Percentiles rank a stretch among this genome's conserved stretches.
Evolutionary conservation across 1,140 invertebrate species (phyloP).

Genomic region (Drosophila jambulina): DNA sequence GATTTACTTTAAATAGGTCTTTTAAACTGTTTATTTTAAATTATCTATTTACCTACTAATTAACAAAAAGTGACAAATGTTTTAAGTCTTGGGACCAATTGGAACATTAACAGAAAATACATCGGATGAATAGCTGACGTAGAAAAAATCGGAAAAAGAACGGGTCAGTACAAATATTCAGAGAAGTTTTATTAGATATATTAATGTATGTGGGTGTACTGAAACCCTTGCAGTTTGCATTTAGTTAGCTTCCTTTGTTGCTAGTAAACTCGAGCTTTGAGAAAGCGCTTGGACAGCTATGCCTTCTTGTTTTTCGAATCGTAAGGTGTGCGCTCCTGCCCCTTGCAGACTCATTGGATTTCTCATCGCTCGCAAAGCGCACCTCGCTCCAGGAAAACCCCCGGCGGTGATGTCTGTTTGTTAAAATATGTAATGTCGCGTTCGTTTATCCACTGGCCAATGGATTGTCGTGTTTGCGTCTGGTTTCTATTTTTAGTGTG

Average conservation of each 20-base stretch:
- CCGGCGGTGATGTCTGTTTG: constrained; percentile 66
- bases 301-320: not conserved
- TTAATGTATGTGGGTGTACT: too few relatives aligned
- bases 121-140: too few relatives aligned
- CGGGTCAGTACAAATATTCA: too few relatives aligned
- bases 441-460: constrained; percentile 69
- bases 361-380: constrained; percentile 4
- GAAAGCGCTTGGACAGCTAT: not conserved
- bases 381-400: constrained; percentile 8
- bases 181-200: too few relatives aligned
- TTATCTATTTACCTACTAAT: too few relatives aligned
- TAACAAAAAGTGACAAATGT: too few relatives aligned
- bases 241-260: not conserved
- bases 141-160: too few relatives aligned
- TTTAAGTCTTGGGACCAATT: too few relatives aligned
- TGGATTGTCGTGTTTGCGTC: constrained; percentile 65
- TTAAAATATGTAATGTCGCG: constrained; percentile 72
- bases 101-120: too few relatives aligned
- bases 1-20: too few relatives aligned
- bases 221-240: not conserved
- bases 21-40: too few relatives aligned
- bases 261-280: not conserved
- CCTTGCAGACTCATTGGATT: not conserved
- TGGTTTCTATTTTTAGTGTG: constrained; percentile 59
- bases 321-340: not conserved